Base-by-base conservation (phyloP, 2,113 vertebrate species). In the Casuarius casuarius region DNA sequence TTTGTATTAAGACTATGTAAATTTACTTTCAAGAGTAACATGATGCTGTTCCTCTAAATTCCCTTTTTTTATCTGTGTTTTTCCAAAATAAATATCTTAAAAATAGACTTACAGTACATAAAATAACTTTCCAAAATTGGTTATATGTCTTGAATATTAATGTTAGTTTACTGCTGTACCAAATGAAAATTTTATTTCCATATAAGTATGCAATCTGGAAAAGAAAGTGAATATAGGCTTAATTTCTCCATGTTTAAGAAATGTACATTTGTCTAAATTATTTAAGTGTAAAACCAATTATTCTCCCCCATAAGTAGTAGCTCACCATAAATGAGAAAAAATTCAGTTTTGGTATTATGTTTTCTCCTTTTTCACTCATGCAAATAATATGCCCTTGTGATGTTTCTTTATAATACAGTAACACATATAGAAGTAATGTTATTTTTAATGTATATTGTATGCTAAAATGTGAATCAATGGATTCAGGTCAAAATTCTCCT, bases 401-500 rank as follows among this genome's bases (percentile, higher is more conserved):
- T 73, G 86, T 51, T 33, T 65, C 61, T 78, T 20, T 87, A 80
- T 35, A 80, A 48, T 59, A 46, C 62, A 10, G n/a, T 71, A 93
- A 77, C 81, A 26, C 44, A 31, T 67, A 35, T 22, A 81, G 35
- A 95, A 89, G 78, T 91, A 93, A 71, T 67, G 25, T n/a, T 84
- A 35, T 66, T 44, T 76, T 52, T 48, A 66, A 71, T 19, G 11
- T 71, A 85, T 4, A 8, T 54, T 54, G 38, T 38, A 72, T 51
- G 52, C 58, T 95, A 94, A 90, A 93, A 83, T 49, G n/a, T 52
- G 48, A 33, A 80, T 84, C 19, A 72, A 62, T 0, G 56, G 87
- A 96, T 96, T 97, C 83, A 86, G 22, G 54, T 84, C 23, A 92
- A 44, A 87, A 94, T 89, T 63, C 63, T 95, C 87, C 72, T 78